A percentile compares a stretch with the other conserved stretches of the same genome.
phyloP scores from a whole-genome alignment of 2,797 vertebrate genomes.

The Molossus alvarezi region DNA sequence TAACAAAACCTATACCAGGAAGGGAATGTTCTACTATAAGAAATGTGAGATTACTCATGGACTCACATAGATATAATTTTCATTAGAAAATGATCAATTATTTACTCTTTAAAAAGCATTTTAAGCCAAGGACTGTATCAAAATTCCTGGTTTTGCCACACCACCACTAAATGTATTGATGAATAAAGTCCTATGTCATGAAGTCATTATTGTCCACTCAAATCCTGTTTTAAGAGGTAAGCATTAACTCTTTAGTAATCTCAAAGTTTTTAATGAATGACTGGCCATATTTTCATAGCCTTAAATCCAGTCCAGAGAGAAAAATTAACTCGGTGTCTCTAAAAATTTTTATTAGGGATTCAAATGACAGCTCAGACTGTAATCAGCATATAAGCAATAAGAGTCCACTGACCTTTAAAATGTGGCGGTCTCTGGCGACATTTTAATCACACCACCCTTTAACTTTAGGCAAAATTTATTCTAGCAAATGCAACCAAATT shows the following conservation, averaged over 20 bases:
- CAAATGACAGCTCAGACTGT: slow-evolving; percentile 20
- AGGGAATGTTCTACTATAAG: neutral
- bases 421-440: slow-evolving; percentile 13
- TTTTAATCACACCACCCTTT: slow-evolving; percentile 67
- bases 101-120: slow-evolving; percentile 19
- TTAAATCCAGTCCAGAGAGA: slow-evolving; percentile 34
- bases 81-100: neutral
- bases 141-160: slow-evolving; percentile 19
- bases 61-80: neutral
- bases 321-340: slow-evolving; percentile 57
- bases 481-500: slow-evolving; percentile 66
- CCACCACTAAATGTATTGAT: neutral
- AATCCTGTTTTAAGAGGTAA: slow-evolving; percentile 55
- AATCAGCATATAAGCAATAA: slow-evolving; percentile 61
- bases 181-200: neutral
- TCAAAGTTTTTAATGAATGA: slow-evolving; percentile 62
- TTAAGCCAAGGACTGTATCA: slow-evolving; percentile 3
- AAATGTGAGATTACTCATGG: neutral
- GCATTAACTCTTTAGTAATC: slow-evolving; percentile 62
- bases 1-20: neutral
- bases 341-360: slow-evolving; percentile 67
- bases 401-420: slow-evolving; percentile 73
- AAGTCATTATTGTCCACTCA: neutral
- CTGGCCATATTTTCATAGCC: slow-evolving; percentile 44
- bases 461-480: slow-evolving; percentile 61